phyloP scores from a whole-genome alignment of 64 coral and sea anemone species.

The Dendronephthya gigantea region DNA sequence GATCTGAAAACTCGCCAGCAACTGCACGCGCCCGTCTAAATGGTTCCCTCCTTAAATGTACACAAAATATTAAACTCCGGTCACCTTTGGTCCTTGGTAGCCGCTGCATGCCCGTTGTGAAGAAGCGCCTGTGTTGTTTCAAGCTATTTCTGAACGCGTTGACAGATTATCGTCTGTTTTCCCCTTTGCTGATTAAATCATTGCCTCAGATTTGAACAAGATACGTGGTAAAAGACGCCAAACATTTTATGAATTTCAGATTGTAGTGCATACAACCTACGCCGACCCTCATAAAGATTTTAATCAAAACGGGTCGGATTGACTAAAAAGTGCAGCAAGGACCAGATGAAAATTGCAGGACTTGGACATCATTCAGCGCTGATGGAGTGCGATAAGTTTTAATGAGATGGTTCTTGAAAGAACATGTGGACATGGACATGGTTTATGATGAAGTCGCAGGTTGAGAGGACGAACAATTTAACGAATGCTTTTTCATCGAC shows the following conservation, averaged over 20 bases:
- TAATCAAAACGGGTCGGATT: background rate
- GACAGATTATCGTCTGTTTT: background rate
- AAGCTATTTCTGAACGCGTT: background rate
- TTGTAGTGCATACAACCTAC: background rate
- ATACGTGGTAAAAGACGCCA: background rate
- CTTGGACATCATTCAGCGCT: background rate
- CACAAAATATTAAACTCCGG: background rate
- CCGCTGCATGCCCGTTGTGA: too few relatives aligned
- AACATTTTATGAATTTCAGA: background rate
- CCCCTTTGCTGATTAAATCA: background rate
- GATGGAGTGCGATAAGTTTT: background rate
- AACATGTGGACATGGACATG: background rate
- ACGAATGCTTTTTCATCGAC: too few relatives aligned
- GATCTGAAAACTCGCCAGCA: too few relatives aligned
- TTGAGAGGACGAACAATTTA: too few relatives aligned
- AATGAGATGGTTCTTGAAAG: background rate
- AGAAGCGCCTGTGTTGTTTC: background rate
- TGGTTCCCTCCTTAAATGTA: background rate
- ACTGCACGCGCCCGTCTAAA: too few relatives aligned
- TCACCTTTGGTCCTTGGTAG: background rate
- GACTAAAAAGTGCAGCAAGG: background rate
- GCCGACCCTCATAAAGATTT: background rate
- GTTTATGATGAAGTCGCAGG: too few relatives aligned
- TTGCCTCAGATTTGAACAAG: background rate
- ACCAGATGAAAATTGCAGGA: background rate